Evolutionary conservation across 2,888 invertebrate genomes (phyloP).

Genomic region (Tubulanus polymorphus): DNA sequence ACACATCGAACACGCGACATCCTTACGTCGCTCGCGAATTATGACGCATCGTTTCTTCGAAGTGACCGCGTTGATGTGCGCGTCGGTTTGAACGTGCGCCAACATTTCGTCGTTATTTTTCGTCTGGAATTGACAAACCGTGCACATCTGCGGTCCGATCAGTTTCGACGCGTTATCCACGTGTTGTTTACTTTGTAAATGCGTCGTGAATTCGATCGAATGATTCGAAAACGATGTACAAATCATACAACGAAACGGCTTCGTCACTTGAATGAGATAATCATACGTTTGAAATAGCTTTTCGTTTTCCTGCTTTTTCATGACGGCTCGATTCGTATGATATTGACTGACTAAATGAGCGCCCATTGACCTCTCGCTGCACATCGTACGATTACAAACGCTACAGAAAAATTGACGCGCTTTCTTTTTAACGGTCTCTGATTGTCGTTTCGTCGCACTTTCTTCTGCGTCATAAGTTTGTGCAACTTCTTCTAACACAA

Average conservation of each 20-base stretch:
- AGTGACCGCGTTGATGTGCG: slow-evolving; percentile 24
- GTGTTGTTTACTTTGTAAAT: slow-evolving; percentile 33
- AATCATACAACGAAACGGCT: slow-evolving; percentile 79
- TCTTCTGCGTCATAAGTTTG: too few relatives aligned
- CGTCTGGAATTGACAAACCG: slow-evolving; percentile 35
- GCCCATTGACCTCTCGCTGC: slow-evolving; percentile 38
- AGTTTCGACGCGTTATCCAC: slow-evolving; percentile 26
- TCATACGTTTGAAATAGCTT: slow-evolving; percentile 72
- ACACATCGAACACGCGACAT: slow-evolving; percentile 39
- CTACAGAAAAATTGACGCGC: slow-evolving; percentile 20
- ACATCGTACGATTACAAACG: slow-evolving; percentile 41
- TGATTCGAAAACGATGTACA: slow-evolving; percentile 79
- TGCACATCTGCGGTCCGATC: slow-evolving; percentile 41
- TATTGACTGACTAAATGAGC: slow-evolving; percentile 71
- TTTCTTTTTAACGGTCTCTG: background rate
- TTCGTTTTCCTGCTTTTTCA: slow-evolving; percentile 54
- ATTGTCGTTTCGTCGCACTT: too few relatives aligned
- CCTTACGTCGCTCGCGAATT: slow-evolving; percentile 36
- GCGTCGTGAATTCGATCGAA: slow-evolving; percentile 63
- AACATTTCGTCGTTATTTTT: slow-evolving; percentile 29
- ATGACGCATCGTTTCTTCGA: slow-evolving; percentile 28
- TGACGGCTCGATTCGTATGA: slow-evolving; percentile 68
- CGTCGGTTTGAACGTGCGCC: slow-evolving; percentile 29
- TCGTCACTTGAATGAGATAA: slow-evolving; percentile 71
- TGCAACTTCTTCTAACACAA: too few relatives aligned